Evolutionary conservation across 2,113 vertebrate species (phyloP).

Genomic region (Coptodon rendalli): DNA sequence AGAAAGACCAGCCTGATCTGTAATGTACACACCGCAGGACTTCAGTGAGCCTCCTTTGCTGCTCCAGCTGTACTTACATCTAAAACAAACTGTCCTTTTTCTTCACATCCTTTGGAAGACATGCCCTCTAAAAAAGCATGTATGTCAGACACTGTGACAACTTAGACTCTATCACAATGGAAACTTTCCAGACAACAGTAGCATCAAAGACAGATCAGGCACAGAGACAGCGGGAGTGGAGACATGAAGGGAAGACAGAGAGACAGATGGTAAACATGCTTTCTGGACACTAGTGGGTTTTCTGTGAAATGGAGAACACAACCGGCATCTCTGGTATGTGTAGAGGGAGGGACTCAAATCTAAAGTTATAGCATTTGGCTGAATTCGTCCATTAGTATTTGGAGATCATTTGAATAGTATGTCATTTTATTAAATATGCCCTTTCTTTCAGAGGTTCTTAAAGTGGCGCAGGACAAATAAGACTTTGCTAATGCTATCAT

Average conservation of each 20-base stretch:
- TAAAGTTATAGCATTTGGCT: background rate
- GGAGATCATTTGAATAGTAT: background rate
- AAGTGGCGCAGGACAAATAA: background rate
- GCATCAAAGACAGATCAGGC: slow-evolving; percentile 3
- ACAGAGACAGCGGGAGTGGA: background rate
- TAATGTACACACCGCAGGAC: background rate
- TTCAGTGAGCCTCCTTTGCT: background rate
- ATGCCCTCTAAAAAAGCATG: background rate
- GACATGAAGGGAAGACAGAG: background rate
- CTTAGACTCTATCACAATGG: background rate
- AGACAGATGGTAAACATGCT: background rate
- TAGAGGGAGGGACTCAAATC: background rate
- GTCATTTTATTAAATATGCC: background rate
- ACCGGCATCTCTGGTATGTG: background rate
- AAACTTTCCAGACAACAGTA: slow-evolving; percentile 8
- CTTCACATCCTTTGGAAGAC: background rate
- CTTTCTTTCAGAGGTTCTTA: background rate
- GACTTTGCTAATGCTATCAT: background rate
- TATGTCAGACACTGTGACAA: background rate
- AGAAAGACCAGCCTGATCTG: background rate
- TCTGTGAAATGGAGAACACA: background rate
- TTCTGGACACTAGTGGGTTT: background rate
- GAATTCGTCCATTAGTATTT: background rate
- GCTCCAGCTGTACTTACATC: background rate
- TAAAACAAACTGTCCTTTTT: background rate